These are phyloP conservation scores for Andrena minutula DNA, from an alignment of 2,888 invertebrate genomes.

Conservation along the genomic window DNA sequence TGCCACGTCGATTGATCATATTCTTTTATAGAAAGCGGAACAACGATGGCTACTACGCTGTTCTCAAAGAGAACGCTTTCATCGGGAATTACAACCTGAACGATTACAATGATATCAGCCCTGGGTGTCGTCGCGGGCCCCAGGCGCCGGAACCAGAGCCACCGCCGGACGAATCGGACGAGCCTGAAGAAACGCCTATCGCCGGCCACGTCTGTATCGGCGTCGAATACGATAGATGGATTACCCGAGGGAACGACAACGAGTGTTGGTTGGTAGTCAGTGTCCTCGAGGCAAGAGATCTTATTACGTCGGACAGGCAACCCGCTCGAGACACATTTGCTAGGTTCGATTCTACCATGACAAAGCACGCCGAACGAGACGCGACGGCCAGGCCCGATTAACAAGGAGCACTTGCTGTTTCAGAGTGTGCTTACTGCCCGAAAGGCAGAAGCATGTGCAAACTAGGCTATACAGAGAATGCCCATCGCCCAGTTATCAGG, in stretches of 20 bases:
- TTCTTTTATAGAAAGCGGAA: constrained; percentile 71
- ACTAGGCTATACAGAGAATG: constrained; percentile 90
- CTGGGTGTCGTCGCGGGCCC: constrained; percentile 76
- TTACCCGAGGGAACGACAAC: constrained; percentile 86
- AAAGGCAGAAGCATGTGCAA: constrained; percentile 89
- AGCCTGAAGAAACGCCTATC: constrained; percentile 89
- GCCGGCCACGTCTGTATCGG: constrained; percentile 92
- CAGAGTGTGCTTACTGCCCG: constrained; percentile 90
- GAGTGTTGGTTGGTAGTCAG: constrained; percentile 88
- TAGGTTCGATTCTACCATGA: constrained; percentile 75
- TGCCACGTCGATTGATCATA: background rate
- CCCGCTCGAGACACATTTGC: constrained; percentile 91
- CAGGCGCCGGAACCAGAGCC: constrained; percentile 79
- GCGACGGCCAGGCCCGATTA: background rate
- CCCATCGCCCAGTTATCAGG: constrained; percentile 91
- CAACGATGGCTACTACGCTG: constrained; percentile 79
- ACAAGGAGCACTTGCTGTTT: background rate
- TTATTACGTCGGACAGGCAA: constrained; percentile 88
- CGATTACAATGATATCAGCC: constrained; percentile 71
- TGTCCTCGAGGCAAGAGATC: constrained; percentile 91
- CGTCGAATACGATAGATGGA: constrained; percentile 91
- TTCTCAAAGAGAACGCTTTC: constrained; percentile 79
- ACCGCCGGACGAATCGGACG: constrained; percentile 84
- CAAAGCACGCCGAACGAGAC: background rate
- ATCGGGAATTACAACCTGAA: constrained; percentile 62